A percentile compares a stretch with the other conserved stretches of the same genome.
phyloP scores from a whole-genome alignment of 2,888 invertebrate species.

The Drosophila fulvimacula region DNA sequence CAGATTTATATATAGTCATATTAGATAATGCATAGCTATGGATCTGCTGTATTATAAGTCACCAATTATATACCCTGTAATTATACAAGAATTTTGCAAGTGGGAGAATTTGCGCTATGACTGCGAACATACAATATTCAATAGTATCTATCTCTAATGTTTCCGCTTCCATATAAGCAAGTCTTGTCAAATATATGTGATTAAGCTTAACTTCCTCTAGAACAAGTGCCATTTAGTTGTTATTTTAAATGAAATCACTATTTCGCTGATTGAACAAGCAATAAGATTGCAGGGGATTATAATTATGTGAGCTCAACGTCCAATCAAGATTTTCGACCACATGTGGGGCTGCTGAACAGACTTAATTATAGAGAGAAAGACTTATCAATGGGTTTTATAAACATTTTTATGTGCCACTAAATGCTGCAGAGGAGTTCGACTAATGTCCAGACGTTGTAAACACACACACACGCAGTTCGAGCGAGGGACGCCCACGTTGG shows the following conservation, averaged over 20 bases:
- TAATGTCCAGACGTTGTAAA: constrained; percentile 55
- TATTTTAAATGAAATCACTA: background rate
- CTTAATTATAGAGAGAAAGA: constrained; percentile 48
- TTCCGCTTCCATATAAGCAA: constrained; percentile 2
- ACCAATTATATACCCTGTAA: background rate
- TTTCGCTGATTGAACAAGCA: background rate
- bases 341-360: constrained; percentile 9
- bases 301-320: constrained; percentile 16
- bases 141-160: background rate
- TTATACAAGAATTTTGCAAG: background rate
- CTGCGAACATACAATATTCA: too few relatives aligned
- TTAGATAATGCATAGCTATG: background rate
- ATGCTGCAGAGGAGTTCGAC: constrained; percentile 79
- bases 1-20: background rate
- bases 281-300: constrained; percentile 20
- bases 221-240: background rate
- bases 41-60: background rate
- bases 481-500: constrained; percentile 6
- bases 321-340: constrained; percentile 36
- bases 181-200: background rate
- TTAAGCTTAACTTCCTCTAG: background rate
- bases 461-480: constrained; percentile 57
- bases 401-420: constrained; percentile 76
- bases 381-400: constrained; percentile 18
- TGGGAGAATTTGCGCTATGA: too few relatives aligned